A percentile compares a stretch with the other conserved stretches of the same genome.
phyloP scores from a whole-genome alignment of 2,888 invertebrate species.

The Biston betularia region DNA sequence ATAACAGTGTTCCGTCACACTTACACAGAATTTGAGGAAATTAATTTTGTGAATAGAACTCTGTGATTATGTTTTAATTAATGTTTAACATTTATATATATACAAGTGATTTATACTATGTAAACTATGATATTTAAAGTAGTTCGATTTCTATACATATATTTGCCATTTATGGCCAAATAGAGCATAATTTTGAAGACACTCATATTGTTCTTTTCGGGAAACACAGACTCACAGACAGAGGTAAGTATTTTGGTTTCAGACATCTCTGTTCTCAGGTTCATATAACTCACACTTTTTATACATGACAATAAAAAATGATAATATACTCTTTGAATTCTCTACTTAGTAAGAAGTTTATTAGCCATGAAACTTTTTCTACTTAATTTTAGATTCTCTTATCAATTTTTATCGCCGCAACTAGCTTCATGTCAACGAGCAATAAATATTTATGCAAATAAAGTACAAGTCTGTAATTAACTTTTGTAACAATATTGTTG shows the following conservation, averaged over 20 bases:
- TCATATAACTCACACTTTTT: no score
- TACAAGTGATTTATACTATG: background rate
- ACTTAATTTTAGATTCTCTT: background rate
- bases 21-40: slow-evolving; percentile 30
- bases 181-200: no score
- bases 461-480: slow-evolving; percentile 40
- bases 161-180: no score
- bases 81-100: background rate
- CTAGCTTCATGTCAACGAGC: slow-evolving; percentile 42
- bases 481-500: slow-evolving; percentile 40
- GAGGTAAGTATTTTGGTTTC: no score
- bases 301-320: no score
- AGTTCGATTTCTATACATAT: no score
- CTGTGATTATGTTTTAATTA: slow-evolving; percentile 15
- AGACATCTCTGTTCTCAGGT: no score
- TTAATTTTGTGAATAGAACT: slow-evolving; percentile 40
- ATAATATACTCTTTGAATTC: no score
- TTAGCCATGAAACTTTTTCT: background rate
- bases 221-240: no score
- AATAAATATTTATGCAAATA: slow-evolving; percentile 48
- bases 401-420: background rate
- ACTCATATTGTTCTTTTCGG: no score
- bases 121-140: no score
- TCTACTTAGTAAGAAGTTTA: no score
- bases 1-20: slow-evolving; percentile 21